Evolutionary conservation across 2,113 vertebrate genomes (phyloP), one percentile per base, ranked within the genome.

Genomic region (Numenius arquata): DNA sequence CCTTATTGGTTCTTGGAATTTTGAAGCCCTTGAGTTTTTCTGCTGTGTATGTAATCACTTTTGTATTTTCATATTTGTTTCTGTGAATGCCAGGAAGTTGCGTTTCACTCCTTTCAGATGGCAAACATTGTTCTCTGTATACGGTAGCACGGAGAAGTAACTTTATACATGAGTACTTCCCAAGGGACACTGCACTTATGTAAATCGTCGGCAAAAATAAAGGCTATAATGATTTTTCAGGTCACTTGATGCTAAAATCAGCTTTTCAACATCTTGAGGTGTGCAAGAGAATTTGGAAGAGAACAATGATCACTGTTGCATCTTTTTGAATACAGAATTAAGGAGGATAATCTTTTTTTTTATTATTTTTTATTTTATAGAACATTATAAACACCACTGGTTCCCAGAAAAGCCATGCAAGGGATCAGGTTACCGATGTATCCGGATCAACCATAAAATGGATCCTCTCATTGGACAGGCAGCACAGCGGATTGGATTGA

Each of bases 391-490:
- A 98, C 99, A 99, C 97, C 99, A 99, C 98, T 99, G 99, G 99
- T 99, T 99, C 98, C 99, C 99, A 94, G 99, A 99, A 97, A 99
- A 99, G 97, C 99, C 99, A 32, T 99, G 99, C 98, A 99, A 99
- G 97, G 99, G 99, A 91, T 99, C 99, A 40, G 99, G 99, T 93
- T 99, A 99, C 98, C 99, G 99, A 89, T 99, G 99, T 97, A 99
- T 99, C 97, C 99, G 99, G 88, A 99, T 99, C 98, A 99, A 99
- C 98, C 99, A 99, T 98, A 99, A 99, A 98, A 99, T 99, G 99
- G 99, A 99, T 98, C 99, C 99, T 62, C 98, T 99, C 98, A 99
- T 99, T 98, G 98, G 99, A 96, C 99, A 99, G 98, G 99, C 99
- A 15, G 99, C 99, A 67, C 99, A 99, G 97, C 99, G 99, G 96